Evolutionary conservation across 2,888 invertebrate species (phyloP).

Genomic region (Rhaphigaster nebulosa): DNA sequence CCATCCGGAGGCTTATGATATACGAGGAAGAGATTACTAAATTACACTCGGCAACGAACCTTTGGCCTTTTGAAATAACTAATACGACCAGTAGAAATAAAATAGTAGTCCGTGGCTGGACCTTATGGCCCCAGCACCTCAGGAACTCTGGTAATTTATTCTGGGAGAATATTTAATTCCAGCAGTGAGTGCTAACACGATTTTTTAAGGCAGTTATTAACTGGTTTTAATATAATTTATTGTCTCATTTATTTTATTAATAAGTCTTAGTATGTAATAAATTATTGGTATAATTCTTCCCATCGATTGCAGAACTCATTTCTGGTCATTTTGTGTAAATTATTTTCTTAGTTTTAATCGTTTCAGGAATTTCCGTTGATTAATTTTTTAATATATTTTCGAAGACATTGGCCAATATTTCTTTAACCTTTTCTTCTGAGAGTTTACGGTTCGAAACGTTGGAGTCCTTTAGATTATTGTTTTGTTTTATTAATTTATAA

Average conservation of each 20-base stretch:
- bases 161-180: conserved; percentile 37
- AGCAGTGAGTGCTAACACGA: conserved; percentile 33
- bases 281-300: background rate
- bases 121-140: conserved; percentile 1
- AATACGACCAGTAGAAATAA: conserved; percentile 18
- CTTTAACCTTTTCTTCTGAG: no score
- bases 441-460: no score
- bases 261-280: background rate
- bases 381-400: background rate
- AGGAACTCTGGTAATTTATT: conserved; percentile 2
- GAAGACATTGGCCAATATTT: no score
- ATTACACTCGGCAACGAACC: conserved; percentile 6
- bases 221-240: conserved; percentile 27
- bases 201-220: conserved; percentile 11
- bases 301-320: background rate
- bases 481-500: no score
- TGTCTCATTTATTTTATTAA: conserved; percentile 10
- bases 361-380: background rate
- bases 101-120: conserved; percentile 8
- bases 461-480: no score
- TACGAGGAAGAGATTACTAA: conserved; percentile 5
- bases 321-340: background rate
- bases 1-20: background rate
- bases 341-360: background rate
- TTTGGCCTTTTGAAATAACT: conserved; percentile 14